phyloP scores from a whole-genome alignment of 30 jellyfish, hydroid and myxozoan species.

The Aurelia coerulea region DNA sequence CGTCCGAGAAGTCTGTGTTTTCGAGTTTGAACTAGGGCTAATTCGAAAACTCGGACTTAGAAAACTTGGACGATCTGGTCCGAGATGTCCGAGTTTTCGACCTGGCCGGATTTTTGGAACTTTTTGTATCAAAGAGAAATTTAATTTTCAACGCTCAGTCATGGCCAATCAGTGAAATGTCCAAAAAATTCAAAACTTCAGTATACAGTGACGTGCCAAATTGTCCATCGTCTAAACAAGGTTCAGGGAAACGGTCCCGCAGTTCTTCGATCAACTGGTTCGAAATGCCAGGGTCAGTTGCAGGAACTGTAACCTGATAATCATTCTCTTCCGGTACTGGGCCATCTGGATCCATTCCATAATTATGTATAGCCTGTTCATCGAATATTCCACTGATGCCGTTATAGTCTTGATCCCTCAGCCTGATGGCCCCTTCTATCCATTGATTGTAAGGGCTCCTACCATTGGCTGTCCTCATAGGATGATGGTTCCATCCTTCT shows the following conservation, averaged over 20 bases:
- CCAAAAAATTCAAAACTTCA: not conserved
- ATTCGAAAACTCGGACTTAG: too few species aligned
- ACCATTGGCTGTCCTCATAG: slow-evolving; percentile 11
- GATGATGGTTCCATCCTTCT: slow-evolving; percentile 15
- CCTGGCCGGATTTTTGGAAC: too few species aligned
- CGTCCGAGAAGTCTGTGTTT: too few species aligned
- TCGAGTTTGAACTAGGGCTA: too few species aligned
- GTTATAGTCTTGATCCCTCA: not conserved
- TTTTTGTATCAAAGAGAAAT: not conserved
- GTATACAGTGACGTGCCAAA: not conserved
- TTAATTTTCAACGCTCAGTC: not conserved
- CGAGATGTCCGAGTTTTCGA: too few species aligned
- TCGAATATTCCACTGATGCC: not conserved
- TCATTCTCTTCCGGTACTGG: slow-evolving; percentile 3
- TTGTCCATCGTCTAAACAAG: slow-evolving; percentile 4
- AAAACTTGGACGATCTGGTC: too few species aligned
- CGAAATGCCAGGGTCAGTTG: not conserved
- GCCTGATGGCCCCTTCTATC: slow-evolving; percentile 17
- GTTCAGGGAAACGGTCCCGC: not conserved
- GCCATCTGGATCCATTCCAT: slow-evolving; percentile 1
- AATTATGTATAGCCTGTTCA: not conserved
- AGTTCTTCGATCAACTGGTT: not conserved
- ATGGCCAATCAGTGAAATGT: not conserved
- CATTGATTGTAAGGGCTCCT: slow-evolving; percentile 11
- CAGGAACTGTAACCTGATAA: not conserved